A percentile compares a stretch with the other conserved stretches of the same genome.
Conservation (phyloP, 2,888 invertebrate species). For the Philonicus albiceps region DNA sequence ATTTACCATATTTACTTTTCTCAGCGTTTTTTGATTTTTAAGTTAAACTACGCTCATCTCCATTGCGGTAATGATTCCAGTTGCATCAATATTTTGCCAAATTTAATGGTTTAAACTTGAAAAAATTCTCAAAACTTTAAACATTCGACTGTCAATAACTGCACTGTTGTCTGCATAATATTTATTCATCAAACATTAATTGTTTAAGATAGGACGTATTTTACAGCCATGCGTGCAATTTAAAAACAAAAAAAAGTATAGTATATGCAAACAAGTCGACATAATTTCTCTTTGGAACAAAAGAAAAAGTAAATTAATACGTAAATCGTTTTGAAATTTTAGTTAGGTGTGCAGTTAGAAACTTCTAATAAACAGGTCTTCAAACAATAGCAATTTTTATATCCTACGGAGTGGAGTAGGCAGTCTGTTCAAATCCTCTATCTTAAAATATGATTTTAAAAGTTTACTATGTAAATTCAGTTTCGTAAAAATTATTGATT, state of each 20-base stretch:
- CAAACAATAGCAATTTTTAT: too few species aligned
- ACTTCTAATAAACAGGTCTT: too few species aligned
- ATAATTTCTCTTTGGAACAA: background rate
- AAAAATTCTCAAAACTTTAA: background rate
- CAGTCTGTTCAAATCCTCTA: too few species aligned
- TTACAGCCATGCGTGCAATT: too few species aligned
- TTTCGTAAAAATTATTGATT: too few species aligned
- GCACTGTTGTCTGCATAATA: background rate
- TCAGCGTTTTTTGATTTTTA: too few species aligned
- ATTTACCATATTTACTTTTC: too few species aligned
- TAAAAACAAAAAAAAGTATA: background rate
- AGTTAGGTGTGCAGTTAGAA: background rate
- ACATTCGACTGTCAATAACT: background rate
- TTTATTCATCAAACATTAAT: background rate
- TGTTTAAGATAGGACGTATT: background rate
- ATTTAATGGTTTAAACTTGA: background rate
- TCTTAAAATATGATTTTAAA: too few species aligned
- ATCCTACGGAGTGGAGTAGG: too few species aligned
- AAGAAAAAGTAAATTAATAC: background rate
- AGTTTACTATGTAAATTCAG: too few species aligned
- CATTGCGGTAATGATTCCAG: background rate
- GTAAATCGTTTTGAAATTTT: background rate
- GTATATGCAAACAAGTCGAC: background rate
- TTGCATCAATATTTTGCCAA: background rate
- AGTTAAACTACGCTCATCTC: too few species aligned